These are phyloP conservation scores for Nyctereutes procyonoides DNA, from an alignment of 2,113 vertebrate species.

Conservation along the genomic window DNA sequence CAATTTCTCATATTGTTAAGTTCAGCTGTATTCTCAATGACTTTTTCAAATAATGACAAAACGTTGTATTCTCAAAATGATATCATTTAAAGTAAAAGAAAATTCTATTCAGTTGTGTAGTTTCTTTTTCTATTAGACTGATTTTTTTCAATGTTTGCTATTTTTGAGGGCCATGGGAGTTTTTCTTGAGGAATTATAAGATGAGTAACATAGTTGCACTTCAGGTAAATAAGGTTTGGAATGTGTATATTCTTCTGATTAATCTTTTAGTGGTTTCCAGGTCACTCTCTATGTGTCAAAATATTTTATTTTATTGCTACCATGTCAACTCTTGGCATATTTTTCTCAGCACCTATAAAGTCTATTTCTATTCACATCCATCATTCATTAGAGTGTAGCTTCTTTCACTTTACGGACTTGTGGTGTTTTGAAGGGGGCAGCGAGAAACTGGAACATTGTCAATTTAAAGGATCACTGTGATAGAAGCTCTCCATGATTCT, in stretches of 20 bases:
- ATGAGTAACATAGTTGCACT: background rate
- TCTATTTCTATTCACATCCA: background rate
- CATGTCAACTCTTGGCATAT: background rate
- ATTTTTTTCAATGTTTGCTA: background rate
- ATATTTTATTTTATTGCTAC: slow-evolving; percentile 31
- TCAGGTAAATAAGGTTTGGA: background rate
- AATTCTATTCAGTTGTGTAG: background rate
- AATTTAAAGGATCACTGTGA: background rate
- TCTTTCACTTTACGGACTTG: background rate
- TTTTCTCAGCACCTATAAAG: background rate
- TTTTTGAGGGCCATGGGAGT: background rate
- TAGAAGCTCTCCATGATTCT: background rate
- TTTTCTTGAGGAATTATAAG: background rate
- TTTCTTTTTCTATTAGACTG: background rate
- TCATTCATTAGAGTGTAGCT: background rate
- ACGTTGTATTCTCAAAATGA: background rate
- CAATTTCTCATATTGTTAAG: background rate
- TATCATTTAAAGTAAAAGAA: background rate
- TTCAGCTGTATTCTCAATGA: background rate
- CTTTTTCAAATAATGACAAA: background rate
- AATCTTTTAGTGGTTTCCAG: background rate
- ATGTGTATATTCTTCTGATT: background rate
- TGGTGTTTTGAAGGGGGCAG: background rate
- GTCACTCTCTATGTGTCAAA: background rate
- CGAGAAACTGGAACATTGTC: background rate